A percentile compares a stretch with the other conserved stretches of the same genome.
phyloP scores from a whole-genome alignment of 2,113 vertebrate species.

The Cyanocitta stelleri region DNA sequence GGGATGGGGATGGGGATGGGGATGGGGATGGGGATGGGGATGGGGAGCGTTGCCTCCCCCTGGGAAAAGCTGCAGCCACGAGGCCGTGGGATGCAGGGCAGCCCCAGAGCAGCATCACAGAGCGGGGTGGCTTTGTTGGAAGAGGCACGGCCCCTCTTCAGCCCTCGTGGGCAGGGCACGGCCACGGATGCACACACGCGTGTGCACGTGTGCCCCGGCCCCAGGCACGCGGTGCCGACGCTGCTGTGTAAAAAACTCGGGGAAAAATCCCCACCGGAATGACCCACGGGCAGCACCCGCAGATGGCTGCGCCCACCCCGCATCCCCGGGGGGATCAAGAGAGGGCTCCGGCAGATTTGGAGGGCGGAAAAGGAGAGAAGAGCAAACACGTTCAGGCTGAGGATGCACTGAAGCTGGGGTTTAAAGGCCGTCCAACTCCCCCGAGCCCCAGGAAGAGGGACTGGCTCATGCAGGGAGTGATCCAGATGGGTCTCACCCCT shows the following conservation, averaged over 20 bases:
- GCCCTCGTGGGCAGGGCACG: accelerated
- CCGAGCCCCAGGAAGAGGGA: background rate
- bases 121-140: background rate
- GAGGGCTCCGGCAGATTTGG: accelerated
- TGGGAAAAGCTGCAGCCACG: accelerated
- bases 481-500: accelerated
- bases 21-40: no score
- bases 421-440: accelerated
- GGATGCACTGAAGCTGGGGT: background rate
- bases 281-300: background rate
- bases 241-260: accelerated
- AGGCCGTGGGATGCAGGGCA: background rate
- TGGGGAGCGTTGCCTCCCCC: background rate
- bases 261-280: accelerated
- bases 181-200: accelerated
- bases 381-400: background rate
- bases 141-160: accelerated
- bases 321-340: accelerated
- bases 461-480: accelerated
- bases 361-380: background rate
- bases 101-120: background rate
- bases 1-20: no score
- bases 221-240: accelerated
- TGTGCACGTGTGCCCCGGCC: accelerated
- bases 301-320: background rate